Base-by-base conservation (phyloP, 2,888 invertebrate species). In the Ichneumoninae sp. region DNA sequence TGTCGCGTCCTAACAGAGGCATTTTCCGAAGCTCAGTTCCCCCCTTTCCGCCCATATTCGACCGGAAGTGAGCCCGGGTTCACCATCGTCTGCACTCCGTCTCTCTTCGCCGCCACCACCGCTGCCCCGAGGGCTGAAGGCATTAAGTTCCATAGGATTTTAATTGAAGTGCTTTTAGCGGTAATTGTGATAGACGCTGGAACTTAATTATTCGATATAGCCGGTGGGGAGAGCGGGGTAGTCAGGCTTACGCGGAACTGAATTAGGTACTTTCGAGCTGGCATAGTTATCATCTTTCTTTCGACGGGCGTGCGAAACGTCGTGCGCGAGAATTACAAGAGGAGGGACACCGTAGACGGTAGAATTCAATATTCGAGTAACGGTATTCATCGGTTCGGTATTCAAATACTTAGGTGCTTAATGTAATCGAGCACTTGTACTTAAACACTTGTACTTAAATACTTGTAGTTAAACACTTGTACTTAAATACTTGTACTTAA, bases 141-240 rank as follows among this genome's bases (percentile, higher is more conserved):
- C 87, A 89, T 89, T 90, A 90, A 90, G 89, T 90, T 89, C 86
- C 87, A 89, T 88, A 79, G 87, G 88, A 88, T 89, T 90, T 90
- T 90, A 91, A 90, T 90, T 89, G 88, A 89, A 91, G 88, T 89
- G 91, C 91, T 91, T 91, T 91, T 90, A 90, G 88, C 88, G 90
- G 87, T 89, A 90, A 90, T 89, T 89, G 87, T 90, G 90, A 91
- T 89, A 87, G 88, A 90, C 89, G 87, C 84, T 85, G 86, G 83
- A 88, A 90, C 88, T 89, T 90, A 88, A 90, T 88, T 90, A 88
- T 88, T 87, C 87, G 87, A 88, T 88, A 87, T 86, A 88, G 88
- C 88, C 81, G 80, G 87, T 85, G 83, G 82, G 80, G 80, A 78
- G 82, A 83, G 47, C 62, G 26, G 65, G 62, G 50, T 33, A 33